Evolutionary conservation across 2,797 vertebrate species (phyloP).

Genomic region (Malurus splendens): DNA sequence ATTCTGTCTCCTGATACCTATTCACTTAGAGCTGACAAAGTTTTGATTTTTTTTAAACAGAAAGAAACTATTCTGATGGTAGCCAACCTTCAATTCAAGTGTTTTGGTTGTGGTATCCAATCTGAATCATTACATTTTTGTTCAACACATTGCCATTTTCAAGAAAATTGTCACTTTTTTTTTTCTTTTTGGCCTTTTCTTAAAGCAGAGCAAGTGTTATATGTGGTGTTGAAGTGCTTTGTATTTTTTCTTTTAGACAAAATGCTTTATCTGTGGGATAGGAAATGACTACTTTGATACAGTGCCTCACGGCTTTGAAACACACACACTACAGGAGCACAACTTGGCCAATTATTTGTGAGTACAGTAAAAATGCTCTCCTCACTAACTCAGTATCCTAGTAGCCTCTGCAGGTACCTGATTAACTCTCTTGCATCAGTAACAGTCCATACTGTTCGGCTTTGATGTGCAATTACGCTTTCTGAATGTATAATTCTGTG

Average conservation of each 20-base stretch:
- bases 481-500: neutral
- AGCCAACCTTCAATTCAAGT: neutral
- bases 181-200: neutral
- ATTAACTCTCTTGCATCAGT: neutral
- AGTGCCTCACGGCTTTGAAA: constrained; percentile 95
- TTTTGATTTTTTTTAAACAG: neutral
- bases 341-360: constrained; percentile 96
- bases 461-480: neutral
- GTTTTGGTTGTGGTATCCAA: neutral
- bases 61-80: neutral
- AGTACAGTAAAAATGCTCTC: constrained; percentile 63
- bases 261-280: constrained; percentile 96
- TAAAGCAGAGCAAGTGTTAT: neutral
- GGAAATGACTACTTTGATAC: constrained; percentile 97
- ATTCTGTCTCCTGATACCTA: neutral
- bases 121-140: neutral
- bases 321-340: constrained; percentile 95
- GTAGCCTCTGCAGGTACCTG: neutral
- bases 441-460: neutral
- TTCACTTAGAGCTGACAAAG: neutral
- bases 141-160: neutral
- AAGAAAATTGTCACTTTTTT: neutral
- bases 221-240: neutral
- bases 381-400: neutral
- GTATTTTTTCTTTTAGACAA: constrained; percentile 78